A percentile compares a stretch with the other conserved stretches of the same genome.
phyloP scores from a whole-genome alignment of 2,888 invertebrate species.

The Oxyscelio sp. region DNA sequence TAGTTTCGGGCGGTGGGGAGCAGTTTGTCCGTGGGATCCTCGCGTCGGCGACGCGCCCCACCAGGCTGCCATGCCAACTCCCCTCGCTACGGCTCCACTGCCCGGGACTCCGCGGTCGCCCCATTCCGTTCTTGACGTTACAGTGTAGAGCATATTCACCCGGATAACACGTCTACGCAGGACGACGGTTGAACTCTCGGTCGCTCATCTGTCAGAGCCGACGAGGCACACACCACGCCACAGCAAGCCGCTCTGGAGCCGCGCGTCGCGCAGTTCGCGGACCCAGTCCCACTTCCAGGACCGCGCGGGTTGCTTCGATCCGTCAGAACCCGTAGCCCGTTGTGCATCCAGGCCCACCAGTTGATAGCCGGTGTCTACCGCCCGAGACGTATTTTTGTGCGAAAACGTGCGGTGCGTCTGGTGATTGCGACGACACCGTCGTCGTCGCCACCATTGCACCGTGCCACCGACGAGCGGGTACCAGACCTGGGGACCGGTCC shows the following conservation, averaged over 20 bases:
- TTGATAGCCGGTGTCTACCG: slow-evolving; percentile 43
- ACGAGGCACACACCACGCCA: slow-evolving; percentile 38
- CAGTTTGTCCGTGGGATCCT: slow-evolving; percentile 67
- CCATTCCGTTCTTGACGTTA: slow-evolving; percentile 88
- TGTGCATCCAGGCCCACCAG: slow-evolving; percentile 49
- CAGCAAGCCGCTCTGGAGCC: slow-evolving; percentile 31
- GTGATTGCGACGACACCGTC: slow-evolving; percentile 49
- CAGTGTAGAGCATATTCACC: slow-evolving; percentile 86
- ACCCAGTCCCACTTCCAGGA: slow-evolving; percentile 3
- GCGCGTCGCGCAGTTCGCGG: slow-evolving; percentile 54
- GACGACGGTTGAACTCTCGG: slow-evolving; percentile 71
- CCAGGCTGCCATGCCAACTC: slow-evolving; percentile 80
- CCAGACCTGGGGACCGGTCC: slow-evolving; percentile 53
- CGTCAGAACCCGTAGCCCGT: not conserved
- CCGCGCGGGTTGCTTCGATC: not conserved
- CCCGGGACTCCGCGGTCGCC: slow-evolving; percentile 88
- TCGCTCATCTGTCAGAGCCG: slow-evolving; percentile 65
- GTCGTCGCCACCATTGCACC: slow-evolving; percentile 45
- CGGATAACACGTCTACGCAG: slow-evolving; percentile 76
- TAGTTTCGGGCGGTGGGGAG: slow-evolving; percentile 80
- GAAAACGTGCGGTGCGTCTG: slow-evolving; percentile 55
- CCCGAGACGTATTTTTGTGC: slow-evolving; percentile 37
- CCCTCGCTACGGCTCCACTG: slow-evolving; percentile 87
- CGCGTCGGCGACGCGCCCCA: slow-evolving; percentile 72
- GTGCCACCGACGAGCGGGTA: slow-evolving; percentile 76